Percentiles rank a stretch among this genome's conserved stretches.
These are phyloP conservation scores for Caenorhabditis tropicalis DNA, from an alignment of 1,140 invertebrate genomes.

Conservation along the genomic window DNA sequence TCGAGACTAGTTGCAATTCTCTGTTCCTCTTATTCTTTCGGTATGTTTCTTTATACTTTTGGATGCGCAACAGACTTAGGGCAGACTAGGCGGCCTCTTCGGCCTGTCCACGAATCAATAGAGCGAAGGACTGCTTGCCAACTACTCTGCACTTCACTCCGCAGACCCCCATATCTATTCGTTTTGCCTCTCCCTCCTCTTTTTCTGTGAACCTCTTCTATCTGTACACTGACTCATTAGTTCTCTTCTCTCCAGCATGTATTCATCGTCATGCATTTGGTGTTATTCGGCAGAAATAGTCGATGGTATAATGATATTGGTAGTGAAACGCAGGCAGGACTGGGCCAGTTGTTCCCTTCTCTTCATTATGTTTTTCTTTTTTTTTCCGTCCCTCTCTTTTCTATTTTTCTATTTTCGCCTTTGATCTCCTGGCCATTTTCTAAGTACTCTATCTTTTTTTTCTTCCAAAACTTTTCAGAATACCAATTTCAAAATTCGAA, in stretches of 20 bases:
- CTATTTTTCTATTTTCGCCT: conserved; percentile 1
- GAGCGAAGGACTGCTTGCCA: background rate
- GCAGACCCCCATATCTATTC: background rate
- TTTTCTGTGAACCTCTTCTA: background rate
- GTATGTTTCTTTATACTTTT: background rate
- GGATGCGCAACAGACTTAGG: background rate
- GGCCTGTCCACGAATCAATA: background rate
- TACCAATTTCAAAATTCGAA: background rate
- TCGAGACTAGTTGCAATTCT: background rate
- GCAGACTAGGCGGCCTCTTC: background rate
- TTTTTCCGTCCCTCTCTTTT: background rate
- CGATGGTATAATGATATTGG: background rate
- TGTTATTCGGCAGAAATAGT: background rate
- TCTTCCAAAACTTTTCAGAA: background rate
- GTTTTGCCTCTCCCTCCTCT: background rate
- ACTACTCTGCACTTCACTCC: background rate
- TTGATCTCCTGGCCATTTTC: background rate
- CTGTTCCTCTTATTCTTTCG: background rate
- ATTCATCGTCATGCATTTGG: conserved; percentile 3
- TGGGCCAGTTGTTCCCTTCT: background rate
- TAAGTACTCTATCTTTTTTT: background rate
- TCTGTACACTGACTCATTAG: background rate
- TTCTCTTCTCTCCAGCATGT: background rate
- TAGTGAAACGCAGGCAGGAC: background rate
- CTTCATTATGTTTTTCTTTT: conserved; percentile 17